Evolutionary conservation across 1,140 invertebrate genomes (phyloP), one percentile per base, ranked within the genome.

Genomic region (Hypothenemus hampei): DNA sequence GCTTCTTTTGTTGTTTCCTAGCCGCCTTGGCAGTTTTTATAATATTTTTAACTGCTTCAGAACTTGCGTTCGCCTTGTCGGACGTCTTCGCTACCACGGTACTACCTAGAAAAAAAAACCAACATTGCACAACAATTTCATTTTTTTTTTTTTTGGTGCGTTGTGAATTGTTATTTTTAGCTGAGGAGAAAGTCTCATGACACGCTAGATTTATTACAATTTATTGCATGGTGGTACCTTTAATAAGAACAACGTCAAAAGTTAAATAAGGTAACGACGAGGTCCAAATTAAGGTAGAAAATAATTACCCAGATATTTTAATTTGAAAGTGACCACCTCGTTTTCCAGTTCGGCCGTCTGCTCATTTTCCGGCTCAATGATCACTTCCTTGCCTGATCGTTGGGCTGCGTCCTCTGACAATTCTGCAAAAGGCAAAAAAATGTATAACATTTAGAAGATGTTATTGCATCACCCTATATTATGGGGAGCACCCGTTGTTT

Each of bases 331-430:
- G 22, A 86, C 65, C 18, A 76, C 76, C 2, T 78, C 72, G 35
- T 78, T 75, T 19, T 81, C 78, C 26, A 75, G 74, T 44, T 78
- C 73, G n/a, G n/a, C n/a, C 1, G 72, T 75, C 10, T 71, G 71
- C 15, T 76, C 77, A 13, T 73, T 71, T 26, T 76, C 75, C 4
- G 73, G 64, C 49, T 77, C 73, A 45, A 78, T 76, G 16, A 80
- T 78, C 3, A 76, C 77, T 44, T 80, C 77, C 49, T 85, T 82
- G 19, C 80, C 78, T 59, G 80, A 81, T n/a, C 80, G 80, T 35
- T 85, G 72, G 15, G 81, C 82, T 80, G 85, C 86, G 70, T 89
- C 85, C 72, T 91, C 87, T 57, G 79, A 80, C 23, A 90, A 68
- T 70, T 90, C 88, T 90, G 75, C 2, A 78, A 79, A 55, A 60